Evolutionary conservation across 1,140 invertebrate genomes (phyloP).

Genomic region (Eumaeus atala): DNA sequence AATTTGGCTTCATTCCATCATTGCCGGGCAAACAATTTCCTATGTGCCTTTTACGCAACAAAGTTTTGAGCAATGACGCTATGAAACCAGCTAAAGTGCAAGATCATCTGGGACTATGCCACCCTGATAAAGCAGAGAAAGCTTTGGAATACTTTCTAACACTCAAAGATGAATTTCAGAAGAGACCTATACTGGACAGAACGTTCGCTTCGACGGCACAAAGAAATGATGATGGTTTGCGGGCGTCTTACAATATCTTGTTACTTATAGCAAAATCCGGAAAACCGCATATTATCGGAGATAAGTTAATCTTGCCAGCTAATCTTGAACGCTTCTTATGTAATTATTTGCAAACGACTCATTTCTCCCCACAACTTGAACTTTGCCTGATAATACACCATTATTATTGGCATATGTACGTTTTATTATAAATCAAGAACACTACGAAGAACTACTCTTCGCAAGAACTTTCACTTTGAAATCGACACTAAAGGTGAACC

Average conservation of each 20-base stretch:
- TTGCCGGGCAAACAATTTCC: constrained; percentile 13
- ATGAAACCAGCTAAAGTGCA: constrained; percentile 32
- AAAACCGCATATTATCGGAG: constrained; percentile 43
- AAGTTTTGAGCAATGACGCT: constrained; percentile 33
- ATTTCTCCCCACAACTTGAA: constrained; percentile 40
- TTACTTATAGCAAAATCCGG: constrained; percentile 48
- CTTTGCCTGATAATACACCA: constrained; percentile 57
- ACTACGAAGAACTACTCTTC: too few relatives aligned
- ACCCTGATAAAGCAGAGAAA: constrained; percentile 36
- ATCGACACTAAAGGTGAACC: constrained; percentile 55
- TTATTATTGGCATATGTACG: constrained; percentile 51
- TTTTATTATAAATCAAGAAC: constrained; percentile 39
- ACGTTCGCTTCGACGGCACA: constrained; percentile 7
- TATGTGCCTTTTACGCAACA: constrained; percentile 25
- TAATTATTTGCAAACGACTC: constrained; percentile 15
- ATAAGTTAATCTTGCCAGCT: constrained; percentile 13
- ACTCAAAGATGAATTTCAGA: constrained; percentile 11
- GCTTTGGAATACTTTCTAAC: constrained; percentile 24
- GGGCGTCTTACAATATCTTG: constrained; percentile 53
- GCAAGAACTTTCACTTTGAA: too few relatives aligned
- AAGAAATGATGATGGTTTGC: constrained; percentile 46
- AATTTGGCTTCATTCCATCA: constrained; percentile 18
- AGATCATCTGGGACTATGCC: constrained; percentile 25
- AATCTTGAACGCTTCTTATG: too few relatives aligned
- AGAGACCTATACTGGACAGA: constrained; percentile 20